Evolutionary conservation across 2,113 vertebrate genomes (phyloP), one percentile per base, ranked within the genome.

Genomic region (Collichthys lucidus): DNA sequence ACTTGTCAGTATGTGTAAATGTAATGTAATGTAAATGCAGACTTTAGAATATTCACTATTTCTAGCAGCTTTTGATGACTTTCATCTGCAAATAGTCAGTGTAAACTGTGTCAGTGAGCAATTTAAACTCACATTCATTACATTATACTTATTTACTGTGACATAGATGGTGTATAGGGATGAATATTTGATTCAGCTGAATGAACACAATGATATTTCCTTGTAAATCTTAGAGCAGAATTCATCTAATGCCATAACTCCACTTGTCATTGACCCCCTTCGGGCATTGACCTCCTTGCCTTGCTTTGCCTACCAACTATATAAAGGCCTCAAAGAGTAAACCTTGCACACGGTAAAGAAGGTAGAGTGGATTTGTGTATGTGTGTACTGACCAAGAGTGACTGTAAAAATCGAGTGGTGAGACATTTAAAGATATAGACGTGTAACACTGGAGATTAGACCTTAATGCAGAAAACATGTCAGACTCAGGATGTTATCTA

Each of bases 391-490:
- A 55, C 44, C 49, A 79, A 59, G 80, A 78, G 85, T 81, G 72
- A 82, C 35, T 80, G 17, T 62, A 88, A 74, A 68, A 57, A 88
- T 75, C 16, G 76, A 90, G 87, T 83, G 74, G 70, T 65, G 79
- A 8, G 2, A 46, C 59, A 29, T 56, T 73, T 64, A 42, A 69
- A 46, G 55, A 74, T 40, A 66, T 46, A 46, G 44, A 46, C 9
- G 44, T 46, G 49, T 31, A 22, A 84, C 79, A 74, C 78, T 65
- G 29, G 78, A 80, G 79, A 53, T 31, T 61, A 15, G 56, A 47
- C 50, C 63, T 79, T 86, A 90, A 93, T 93, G 89, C 86, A 92
- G 49, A 91, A 93, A 86, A 50, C 84, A 79, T 88, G 91, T 93
- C 74, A 20, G 71, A 3, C n/a, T 3, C 7, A 52, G 64, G 63